A percentile compares a stretch with the other conserved stretches of the same genome.
Evolutionary conservation across 2,888 invertebrate genomes (phyloP).

Genomic region (Xestia ashworthii): DNA sequence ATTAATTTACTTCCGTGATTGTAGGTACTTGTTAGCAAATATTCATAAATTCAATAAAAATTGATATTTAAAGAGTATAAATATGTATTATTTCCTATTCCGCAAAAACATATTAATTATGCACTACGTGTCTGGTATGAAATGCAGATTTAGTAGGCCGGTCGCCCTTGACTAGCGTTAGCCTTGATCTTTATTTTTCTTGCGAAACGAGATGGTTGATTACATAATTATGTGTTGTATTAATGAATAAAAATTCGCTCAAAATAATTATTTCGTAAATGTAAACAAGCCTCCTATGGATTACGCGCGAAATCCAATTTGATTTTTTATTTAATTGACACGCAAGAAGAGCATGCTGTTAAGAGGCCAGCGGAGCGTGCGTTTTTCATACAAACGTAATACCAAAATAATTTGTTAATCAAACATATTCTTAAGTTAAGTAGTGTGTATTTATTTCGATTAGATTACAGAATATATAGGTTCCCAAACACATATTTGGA

Average conservation of each 20-base stretch:
- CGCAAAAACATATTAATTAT: slow-evolving; percentile 20
- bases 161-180: slow-evolving; percentile 33
- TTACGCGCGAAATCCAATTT: neutral
- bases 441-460: no score
- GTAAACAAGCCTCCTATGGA: neutral
- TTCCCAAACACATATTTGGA: no score
- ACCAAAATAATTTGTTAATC: no score
- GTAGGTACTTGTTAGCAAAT: neutral
- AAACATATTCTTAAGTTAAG: no score
- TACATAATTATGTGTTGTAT: neutral
- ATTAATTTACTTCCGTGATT: neutral
- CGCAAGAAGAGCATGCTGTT: no score
- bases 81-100: slow-evolving; percentile 44
- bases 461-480: no score
- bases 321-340: neutral
- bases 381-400: no score
- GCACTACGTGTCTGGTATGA: neutral
- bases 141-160: slow-evolving; percentile 19
- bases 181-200: slow-evolving; percentile 41
- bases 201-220: slow-evolving; percentile 19
- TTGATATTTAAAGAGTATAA: neutral
- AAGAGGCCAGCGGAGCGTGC: no score
- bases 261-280: neutral
- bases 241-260: neutral
- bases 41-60: neutral